Percentiles rank a stretch among this genome's conserved stretches.
These are phyloP conservation scores for Sigmodon hispidus DNA, from an alignment of 2,113 vertebrate species.

Conservation along the genomic window DNA sequence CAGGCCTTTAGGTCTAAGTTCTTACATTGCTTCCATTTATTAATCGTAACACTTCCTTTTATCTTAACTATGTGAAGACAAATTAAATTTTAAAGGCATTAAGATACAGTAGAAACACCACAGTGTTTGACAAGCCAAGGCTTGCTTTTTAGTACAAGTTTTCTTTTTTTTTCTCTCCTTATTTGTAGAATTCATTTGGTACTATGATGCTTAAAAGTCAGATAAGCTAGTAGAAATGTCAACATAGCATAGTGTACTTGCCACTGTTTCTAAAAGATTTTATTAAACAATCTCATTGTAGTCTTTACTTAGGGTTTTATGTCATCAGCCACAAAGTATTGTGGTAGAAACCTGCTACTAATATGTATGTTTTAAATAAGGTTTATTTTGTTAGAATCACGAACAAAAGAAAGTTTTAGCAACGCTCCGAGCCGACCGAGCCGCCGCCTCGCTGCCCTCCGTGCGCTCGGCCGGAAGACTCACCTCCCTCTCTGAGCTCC, in stretches of 20 bases:
- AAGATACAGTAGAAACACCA: background rate
- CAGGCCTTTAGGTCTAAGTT: background rate
- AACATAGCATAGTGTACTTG: background rate
- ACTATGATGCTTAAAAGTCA: background rate
- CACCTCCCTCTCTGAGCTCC: too few relatives aligned
- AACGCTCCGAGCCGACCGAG: too few relatives aligned
- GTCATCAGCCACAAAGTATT: background rate
- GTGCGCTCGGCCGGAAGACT: too few relatives aligned
- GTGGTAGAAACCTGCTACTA: too few relatives aligned
- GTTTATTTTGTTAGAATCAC: too few relatives aligned
- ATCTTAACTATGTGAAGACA: background rate
- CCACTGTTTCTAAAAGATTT: background rate
- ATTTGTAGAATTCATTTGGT: conserved; percentile 7
- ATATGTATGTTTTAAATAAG: too few relatives aligned
- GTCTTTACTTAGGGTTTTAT: background rate
- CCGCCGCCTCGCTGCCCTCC: too few relatives aligned
- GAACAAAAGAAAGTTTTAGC: too few relatives aligned
- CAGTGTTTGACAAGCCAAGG: background rate
- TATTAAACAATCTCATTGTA: background rate
- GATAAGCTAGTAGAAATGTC: background rate
- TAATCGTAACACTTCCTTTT: background rate
- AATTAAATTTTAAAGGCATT: background rate
- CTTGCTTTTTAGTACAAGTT: background rate
- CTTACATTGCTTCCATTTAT: background rate
- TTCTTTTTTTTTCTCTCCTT: background rate